A percentile compares a stretch with the other conserved stretches of the same genome.
Evolutionary conservation across 2,797 vertebrate genomes (phyloP).

Genomic region (Rhadinocentrus ornatus): DNA sequence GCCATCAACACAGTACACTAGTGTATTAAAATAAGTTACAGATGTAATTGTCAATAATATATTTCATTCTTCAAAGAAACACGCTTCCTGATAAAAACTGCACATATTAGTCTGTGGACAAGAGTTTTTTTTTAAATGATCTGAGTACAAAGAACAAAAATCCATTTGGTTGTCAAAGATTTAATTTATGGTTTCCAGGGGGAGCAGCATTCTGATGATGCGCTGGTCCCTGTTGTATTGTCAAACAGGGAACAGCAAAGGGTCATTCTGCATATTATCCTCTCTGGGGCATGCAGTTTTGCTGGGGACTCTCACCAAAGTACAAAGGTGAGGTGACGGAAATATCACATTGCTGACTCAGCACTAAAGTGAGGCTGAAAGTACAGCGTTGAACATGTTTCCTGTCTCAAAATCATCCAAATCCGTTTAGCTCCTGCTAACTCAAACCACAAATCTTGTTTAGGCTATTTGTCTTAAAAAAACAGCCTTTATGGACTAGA

Average conservation of each 20-base stretch:
- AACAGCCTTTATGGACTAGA: not conserved
- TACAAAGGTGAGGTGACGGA: constrained; percentile 1
- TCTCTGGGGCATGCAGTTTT: not conserved
- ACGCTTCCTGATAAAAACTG: not conserved
- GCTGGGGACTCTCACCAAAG: not conserved
- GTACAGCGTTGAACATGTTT: not conserved
- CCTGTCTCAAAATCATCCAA: not conserved
- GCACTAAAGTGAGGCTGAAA: not conserved
- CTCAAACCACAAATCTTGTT: constrained; percentile 5
- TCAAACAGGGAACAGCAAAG: not conserved
- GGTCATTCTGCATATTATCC: not conserved
- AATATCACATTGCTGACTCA: constrained; percentile 4
- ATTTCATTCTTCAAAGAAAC: too few species aligned
- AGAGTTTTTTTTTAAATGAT: too few species aligned
- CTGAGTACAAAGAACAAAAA: too few species aligned
- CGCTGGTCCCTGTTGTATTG: not conserved
- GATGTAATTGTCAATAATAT: too few species aligned
- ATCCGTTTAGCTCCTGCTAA: not conserved
- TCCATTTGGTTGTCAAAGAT: not conserved
- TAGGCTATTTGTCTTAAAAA: not conserved
- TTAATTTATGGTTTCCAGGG: not conserved
- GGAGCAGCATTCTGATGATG: not conserved
- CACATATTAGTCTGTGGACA: not conserved
- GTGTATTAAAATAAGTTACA: too few species aligned
- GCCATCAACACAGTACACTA: too few species aligned